A percentile compares a stretch with the other conserved stretches of the same genome.
Evolutionary conservation across 2,888 invertebrate genomes (phyloP).

Genomic region (Cataglyphis rosenhaueri): DNA sequence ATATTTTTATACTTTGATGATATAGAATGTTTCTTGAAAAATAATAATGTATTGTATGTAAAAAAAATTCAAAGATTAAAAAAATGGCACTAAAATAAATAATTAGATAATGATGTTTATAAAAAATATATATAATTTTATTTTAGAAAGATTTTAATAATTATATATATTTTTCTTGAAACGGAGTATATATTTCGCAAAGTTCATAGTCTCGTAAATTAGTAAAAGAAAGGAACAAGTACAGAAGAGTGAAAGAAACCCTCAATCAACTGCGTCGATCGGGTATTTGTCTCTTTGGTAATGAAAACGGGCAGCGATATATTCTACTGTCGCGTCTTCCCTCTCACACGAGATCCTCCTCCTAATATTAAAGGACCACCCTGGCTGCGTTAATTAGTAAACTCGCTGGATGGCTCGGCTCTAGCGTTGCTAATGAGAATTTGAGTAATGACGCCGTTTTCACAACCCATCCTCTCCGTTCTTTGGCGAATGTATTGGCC

Average conservation of each 20-base stretch:
- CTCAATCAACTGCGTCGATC: constrained; percentile 68
- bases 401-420: constrained; percentile 79
- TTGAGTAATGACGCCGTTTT: constrained; percentile 82
- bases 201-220: background rate
- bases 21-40: background rate
- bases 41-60: background rate
- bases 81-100: background rate
- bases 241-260: constrained; percentile 13
- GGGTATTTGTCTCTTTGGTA: constrained; percentile 72
- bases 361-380: constrained; percentile 78
- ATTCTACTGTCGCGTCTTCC: constrained; percentile 73
- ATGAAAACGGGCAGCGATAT: constrained; percentile 79
- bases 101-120: background rate
- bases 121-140: constrained; percentile 11
- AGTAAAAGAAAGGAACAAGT: background rate
- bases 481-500: constrained; percentile 71
- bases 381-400: constrained; percentile 82
- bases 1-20: background rate
- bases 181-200: background rate
- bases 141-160: background rate
- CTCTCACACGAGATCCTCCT: constrained; percentile 64
- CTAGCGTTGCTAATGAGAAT: constrained; percentile 81
- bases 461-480: constrained; percentile 73
- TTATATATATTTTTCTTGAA: background rate
- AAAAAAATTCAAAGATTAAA: background rate